A percentile compares a stretch with the other conserved stretches of the same genome.
These are phyloP conservation scores for Corydoras sp. DNA, from an alignment of 2,113 vertebrate species.

Conservation along the genomic window DNA sequence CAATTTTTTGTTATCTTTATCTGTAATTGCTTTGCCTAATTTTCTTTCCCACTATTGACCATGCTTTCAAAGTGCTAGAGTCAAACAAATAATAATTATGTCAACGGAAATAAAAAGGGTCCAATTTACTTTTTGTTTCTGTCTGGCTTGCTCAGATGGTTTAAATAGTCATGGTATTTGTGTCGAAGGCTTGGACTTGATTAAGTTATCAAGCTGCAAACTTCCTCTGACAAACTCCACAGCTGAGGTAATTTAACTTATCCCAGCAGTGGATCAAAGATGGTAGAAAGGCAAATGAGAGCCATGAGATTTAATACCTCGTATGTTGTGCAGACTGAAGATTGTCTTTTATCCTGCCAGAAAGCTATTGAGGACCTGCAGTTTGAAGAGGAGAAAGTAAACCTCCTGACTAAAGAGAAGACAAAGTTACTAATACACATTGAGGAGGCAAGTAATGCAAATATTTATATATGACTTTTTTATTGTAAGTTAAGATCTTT, in stretches of 20 bases:
- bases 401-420: constrained; percentile 64
- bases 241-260: constrained; percentile 32
- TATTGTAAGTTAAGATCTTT: too few species aligned
- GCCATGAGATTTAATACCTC: constrained; percentile 37
- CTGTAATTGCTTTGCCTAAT: constrained; percentile 31
- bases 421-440: constrained; percentile 62
- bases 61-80: neutral
- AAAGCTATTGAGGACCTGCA: constrained; percentile 67
- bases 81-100: constrained; percentile 7
- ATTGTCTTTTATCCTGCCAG: constrained; percentile 45
- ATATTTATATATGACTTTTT: too few species aligned
- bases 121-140: constrained; percentile 15
- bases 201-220: constrained; percentile 39
- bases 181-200: constrained; percentile 28
- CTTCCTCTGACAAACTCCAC: constrained; percentile 31
- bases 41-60: neutral
- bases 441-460: constrained; percentile 54
- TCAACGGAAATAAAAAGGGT: neutral
- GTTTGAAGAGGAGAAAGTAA: constrained; percentile 69
- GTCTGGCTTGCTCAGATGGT: constrained; percentile 20
- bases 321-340: constrained; percentile 44
- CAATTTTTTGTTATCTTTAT: constrained; percentile 32
- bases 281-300: constrained; percentile 43
- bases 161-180: constrained; percentile 19
- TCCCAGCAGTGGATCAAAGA: constrained; percentile 42